Evolutionary conservation across 2,113 vertebrate species (phyloP).

Genomic region (Cyanoliseus patagonus): DNA sequence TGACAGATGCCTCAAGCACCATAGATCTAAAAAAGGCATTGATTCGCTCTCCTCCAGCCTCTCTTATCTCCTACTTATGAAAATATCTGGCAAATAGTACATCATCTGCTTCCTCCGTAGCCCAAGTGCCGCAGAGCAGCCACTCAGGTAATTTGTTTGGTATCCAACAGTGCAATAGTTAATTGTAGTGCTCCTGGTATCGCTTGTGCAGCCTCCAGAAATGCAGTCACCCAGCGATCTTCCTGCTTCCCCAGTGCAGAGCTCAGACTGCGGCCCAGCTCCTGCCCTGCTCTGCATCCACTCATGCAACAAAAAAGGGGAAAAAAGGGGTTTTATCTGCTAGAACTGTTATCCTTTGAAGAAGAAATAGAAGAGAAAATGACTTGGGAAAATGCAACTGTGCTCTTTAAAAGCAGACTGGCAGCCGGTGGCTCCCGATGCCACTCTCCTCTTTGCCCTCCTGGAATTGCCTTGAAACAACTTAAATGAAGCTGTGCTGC

Average conservation of each 20-base stretch:
- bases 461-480: slow-evolving; percentile 64
- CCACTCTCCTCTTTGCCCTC: slow-evolving; percentile 51
- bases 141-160: slow-evolving; percentile 39
- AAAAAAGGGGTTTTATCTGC: not conserved
- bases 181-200: not conserved
- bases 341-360: not conserved
- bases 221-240: not conserved
- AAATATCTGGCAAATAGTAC: slow-evolving; percentile 47
- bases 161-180: slow-evolving; percentile 32
- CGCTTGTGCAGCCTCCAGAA: not conserved
- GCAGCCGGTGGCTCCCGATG: not conserved
- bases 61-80: slow-evolving; percentile 58
- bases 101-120: slow-evolving; percentile 11
- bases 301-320: not conserved
- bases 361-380: not conserved
- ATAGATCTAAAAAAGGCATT: slow-evolving; percentile 56
- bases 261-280: not conserved
- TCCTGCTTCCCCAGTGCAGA: not conserved
- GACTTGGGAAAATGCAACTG: not conserved
- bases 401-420: slow-evolving; percentile 35
- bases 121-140: slow-evolving; percentile 12
- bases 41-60: slow-evolving; percentile 54
- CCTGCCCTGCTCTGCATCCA: not conserved
- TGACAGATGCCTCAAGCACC: slow-evolving; percentile 66
- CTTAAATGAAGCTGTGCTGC: slow-evolving; percentile 56